Evolutionary conservation across 2,888 invertebrate genomes (phyloP).

Genomic region (Allolobophora icterica): DNA sequence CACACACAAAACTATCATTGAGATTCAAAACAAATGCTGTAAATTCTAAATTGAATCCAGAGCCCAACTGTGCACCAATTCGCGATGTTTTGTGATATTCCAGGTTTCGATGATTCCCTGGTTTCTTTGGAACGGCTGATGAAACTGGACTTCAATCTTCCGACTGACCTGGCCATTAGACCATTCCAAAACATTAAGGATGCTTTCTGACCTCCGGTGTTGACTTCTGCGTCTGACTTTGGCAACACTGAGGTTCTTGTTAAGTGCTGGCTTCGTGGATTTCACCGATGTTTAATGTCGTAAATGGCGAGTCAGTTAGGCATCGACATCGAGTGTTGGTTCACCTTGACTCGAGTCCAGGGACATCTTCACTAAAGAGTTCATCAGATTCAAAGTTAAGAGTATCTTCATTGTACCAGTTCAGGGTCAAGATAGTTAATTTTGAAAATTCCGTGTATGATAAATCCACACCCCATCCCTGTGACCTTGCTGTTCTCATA

Average conservation of each 20-base stretch:
- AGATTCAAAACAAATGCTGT: background rate
- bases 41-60: background rate
- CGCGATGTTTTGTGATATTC: constrained; percentile 44
- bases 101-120: constrained; percentile 92
- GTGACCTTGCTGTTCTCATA: background rate
- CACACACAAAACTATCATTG: too few relatives aligned
- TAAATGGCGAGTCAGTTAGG: background rate
- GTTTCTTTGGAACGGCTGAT: constrained; percentile 87
- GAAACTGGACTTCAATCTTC: constrained; percentile 86
- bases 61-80: background rate
- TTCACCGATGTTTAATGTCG: background rate
- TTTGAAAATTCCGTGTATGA: background rate
- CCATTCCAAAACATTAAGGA: constrained; percentile 98
- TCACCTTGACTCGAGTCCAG: background rate
- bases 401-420: background rate
- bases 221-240: background rate
- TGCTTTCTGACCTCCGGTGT: constrained; percentile 73
- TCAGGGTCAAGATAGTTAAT: background rate
- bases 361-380: constrained; percentile 10
- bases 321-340: background rate
- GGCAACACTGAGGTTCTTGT: constrained; percentile 6
- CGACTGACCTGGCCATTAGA: constrained; percentile 92
- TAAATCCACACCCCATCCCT: background rate
- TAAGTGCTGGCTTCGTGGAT: background rate
- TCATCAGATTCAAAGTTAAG: background rate